These are phyloP conservation scores for Rhinella marina DNA, from an alignment of 2,797 vertebrate species.

Conservation along the genomic window DNA sequence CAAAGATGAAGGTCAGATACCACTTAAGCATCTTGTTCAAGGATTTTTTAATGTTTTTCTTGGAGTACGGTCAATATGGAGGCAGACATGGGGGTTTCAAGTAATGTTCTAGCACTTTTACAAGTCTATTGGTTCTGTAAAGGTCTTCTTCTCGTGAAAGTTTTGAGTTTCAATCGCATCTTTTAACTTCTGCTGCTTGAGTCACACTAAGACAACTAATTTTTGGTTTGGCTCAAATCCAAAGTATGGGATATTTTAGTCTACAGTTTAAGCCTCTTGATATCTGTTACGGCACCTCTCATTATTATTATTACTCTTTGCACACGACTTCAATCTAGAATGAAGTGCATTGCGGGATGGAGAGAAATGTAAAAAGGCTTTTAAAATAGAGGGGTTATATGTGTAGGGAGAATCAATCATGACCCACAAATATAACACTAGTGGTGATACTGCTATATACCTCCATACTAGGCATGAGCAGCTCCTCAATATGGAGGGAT, in stretches of 20 bases:
- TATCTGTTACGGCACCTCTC: neutral
- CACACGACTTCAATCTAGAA: constrained; percentile 18
- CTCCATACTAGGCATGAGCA: neutral
- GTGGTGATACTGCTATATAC: neutral
- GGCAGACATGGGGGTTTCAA: constrained; percentile 39
- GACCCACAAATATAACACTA: neutral
- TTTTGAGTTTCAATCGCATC: constrained; percentile 33
- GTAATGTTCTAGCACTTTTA: constrained; percentile 34
- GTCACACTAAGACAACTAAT: constrained; percentile 43
- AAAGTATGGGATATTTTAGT: constrained; percentile 24
- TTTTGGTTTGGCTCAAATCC: constrained; percentile 40
- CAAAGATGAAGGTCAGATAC: constrained; percentile 60
- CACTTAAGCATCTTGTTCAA: constrained; percentile 57
- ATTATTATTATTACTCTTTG: constrained; percentile 39
- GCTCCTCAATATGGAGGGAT: neutral
- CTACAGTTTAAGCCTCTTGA: constrained; percentile 34
- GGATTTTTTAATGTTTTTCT: constrained; percentile 50
- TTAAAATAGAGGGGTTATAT: neutral
- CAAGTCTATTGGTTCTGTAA: constrained; percentile 32
- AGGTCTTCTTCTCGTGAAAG: constrained; percentile 29
- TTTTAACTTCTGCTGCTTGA: constrained; percentile 22
- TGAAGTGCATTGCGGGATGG: neutral
- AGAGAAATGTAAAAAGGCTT: neutral
- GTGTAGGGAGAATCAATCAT: neutral
- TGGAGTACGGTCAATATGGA: constrained; percentile 21